Evolutionary conservation across 53 echinoderm and acorn worm genomes (phyloP).

Genomic region (Astropecten irregularis): DNA sequence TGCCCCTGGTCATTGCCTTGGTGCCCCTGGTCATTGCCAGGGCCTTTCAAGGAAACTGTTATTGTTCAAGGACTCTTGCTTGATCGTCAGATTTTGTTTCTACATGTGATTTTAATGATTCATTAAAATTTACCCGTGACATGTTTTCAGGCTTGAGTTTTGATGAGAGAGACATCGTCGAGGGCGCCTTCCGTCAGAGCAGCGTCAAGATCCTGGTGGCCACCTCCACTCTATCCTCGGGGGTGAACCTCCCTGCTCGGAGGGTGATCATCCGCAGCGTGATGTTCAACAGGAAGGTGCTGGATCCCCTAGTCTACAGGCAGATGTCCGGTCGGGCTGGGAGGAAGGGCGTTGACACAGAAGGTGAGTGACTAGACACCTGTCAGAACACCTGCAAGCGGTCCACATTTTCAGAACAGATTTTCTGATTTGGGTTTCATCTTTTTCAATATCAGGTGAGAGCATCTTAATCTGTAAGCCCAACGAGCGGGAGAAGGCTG

Average conservation of each 20-base stretch:
- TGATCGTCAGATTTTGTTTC: no score
- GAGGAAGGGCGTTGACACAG: constrained; percentile 88
- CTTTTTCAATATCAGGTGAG: no score
- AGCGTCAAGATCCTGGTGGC: constrained; percentile 86
- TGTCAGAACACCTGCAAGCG: no score
- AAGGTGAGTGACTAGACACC: constrained; percentile 65
- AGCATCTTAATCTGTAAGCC: constrained; percentile 93
- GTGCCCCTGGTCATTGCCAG: no score
- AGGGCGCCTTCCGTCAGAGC: constrained; percentile 94
- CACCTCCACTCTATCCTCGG: constrained; percentile 97
- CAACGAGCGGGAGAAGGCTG: constrained; percentile 80
- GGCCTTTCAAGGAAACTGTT: no score
- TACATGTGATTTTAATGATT: no score
- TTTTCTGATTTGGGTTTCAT: no score
- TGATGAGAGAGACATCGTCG: constrained; percentile 96
- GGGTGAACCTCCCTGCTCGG: constrained; percentile 96
- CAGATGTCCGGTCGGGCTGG: constrained; percentile 99
- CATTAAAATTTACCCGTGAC: no score
- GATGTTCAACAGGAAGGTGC: constrained; percentile 94
- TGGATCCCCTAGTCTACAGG: constrained; percentile 88
- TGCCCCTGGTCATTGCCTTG: no score
- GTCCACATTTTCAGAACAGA: no score
- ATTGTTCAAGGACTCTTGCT: no score
- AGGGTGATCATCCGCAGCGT: constrained; percentile 92
- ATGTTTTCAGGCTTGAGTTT: constrained; percentile 96